These are phyloP conservation scores for Caenorhabditis angaria DNA, from an alignment of 2,888 invertebrate genomes.

Conservation along the genomic window DNA sequence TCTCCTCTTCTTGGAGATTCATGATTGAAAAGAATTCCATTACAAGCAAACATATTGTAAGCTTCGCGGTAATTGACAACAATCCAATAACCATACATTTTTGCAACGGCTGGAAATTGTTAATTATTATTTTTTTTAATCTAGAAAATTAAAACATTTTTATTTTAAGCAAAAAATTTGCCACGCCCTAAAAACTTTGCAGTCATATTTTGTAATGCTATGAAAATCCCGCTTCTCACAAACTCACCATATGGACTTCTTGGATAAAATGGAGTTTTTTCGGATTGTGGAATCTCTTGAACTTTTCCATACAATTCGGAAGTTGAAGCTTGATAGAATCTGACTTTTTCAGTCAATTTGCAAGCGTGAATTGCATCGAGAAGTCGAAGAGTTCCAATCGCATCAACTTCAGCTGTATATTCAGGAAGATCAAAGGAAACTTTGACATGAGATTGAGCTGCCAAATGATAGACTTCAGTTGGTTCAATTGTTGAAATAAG, in stretches of 20 bases:
- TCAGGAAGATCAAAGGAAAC: slow-evolving; percentile 93
- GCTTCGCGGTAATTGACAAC: slow-evolving; percentile 94
- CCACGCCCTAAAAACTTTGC: too few relatives aligned
- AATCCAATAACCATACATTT: slow-evolving; percentile 95
- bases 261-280: slow-evolving; percentile 94
- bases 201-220: too few relatives aligned
- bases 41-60: slow-evolving; percentile 92
- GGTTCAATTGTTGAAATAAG: slow-evolving; percentile 84
- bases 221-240: too few relatives aligned
- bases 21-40: slow-evolving; percentile 94
- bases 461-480: slow-evolving; percentile 94
- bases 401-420: slow-evolving; percentile 98
- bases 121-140: too few relatives aligned
- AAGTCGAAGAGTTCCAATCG: slow-evolving; percentile 88
- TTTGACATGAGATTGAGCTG: slow-evolving; percentile 98
- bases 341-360: slow-evolving; percentile 80
- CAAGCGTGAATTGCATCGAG: slow-evolving; percentile 91
- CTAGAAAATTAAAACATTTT: background rate
- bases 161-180: background rate
- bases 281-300: slow-evolving; percentile 88
- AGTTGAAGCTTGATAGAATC: slow-evolving; percentile 93
- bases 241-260: slow-evolving; percentile 90
- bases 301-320: slow-evolving; percentile 94
- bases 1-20: slow-evolving; percentile 92
- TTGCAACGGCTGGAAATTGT: slow-evolving; percentile 86